Evolutionary conservation across 2,797 vertebrate species (phyloP).

Genomic region (Sebastes variabilis): DNA sequence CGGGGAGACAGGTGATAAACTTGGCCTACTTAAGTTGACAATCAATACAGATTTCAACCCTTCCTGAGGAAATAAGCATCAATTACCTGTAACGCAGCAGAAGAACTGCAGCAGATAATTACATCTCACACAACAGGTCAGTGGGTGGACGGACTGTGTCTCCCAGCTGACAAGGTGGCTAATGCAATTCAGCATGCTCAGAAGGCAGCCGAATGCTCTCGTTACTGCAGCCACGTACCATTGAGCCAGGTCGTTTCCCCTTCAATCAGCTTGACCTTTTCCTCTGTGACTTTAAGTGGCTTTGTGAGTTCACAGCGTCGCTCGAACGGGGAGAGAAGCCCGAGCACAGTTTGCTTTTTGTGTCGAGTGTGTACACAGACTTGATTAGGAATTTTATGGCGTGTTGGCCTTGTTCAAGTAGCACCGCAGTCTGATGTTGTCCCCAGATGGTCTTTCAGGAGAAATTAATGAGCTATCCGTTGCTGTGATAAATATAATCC

Average conservation of each 20-base stretch:
- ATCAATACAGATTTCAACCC: constrained; percentile 90
- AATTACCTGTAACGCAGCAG: constrained; percentile 79
- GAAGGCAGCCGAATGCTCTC: constrained; percentile 46
- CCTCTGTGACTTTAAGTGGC: constrained; percentile 63
- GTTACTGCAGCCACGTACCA: constrained; percentile 47
- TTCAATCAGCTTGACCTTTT: constrained; percentile 75
- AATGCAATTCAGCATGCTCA: constrained; percentile 66
- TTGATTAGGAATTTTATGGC: constrained; percentile 55
- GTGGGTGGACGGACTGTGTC: constrained; percentile 61
- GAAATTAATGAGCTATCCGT: constrained; percentile 61
- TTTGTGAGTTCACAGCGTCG: constrained; percentile 36
- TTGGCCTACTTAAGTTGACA: constrained; percentile 88
- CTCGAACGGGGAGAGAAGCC: neutral
- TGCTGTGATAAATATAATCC: constrained; percentile 50
- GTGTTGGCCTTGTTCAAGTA: constrained; percentile 51
- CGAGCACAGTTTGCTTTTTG: constrained; percentile 5
- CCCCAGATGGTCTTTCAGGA: constrained; percentile 52
- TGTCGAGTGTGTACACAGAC: constrained; percentile 1
- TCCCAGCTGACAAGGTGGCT: constrained; percentile 66
- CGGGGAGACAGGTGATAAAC: constrained; percentile 87
- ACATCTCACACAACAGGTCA: constrained; percentile 81
- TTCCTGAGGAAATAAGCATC: constrained; percentile 87
- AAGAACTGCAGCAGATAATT: constrained; percentile 81
- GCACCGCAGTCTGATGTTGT: constrained; percentile 22
- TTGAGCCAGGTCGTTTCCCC: constrained; percentile 45